Conservation (phyloP, 2,888 invertebrate genomes). For the Pammene aurita region DNA sequence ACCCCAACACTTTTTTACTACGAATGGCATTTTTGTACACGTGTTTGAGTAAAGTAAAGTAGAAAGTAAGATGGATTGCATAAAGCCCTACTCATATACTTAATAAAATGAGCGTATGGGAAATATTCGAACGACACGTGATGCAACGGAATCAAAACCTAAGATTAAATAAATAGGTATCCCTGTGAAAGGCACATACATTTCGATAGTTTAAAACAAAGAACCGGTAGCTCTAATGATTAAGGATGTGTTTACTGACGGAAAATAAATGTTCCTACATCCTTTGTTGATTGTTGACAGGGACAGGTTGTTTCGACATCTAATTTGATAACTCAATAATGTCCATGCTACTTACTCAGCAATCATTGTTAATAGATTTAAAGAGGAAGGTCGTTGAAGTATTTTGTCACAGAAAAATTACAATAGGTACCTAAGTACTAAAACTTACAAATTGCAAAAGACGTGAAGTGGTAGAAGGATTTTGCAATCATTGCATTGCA, state of each 20-base stretch:
- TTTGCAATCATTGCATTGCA: too few relatives aligned
- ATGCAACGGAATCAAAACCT: background rate
- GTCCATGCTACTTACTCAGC: background rate
- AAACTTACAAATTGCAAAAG: background rate
- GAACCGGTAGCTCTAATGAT: conserved; percentile 25
- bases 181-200: too few relatives aligned
- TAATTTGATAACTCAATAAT: conserved; percentile 14
- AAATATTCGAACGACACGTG: too few relatives aligned
- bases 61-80: too few relatives aligned
- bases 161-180: background rate
- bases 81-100: too few relatives aligned
- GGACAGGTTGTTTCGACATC: conserved; percentile 12
- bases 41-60: too few relatives aligned
- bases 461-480: too few relatives aligned
- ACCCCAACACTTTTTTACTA: too few relatives aligned
- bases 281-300: conserved; percentile 23
- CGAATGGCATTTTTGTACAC: too few relatives aligned
- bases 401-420: background rate
- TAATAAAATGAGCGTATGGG: too few relatives aligned
- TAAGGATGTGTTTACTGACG: conserved; percentile 24
- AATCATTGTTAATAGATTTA: background rate
- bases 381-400: background rate
- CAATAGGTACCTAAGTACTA: background rate
- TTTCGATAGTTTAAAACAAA: background rate
- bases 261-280: conserved; percentile 25